Percentiles rank a stretch among this genome's conserved stretches.
phyloP scores from a whole-genome alignment of 2,888 invertebrate species.

The Iphiclides podalirius region DNA sequence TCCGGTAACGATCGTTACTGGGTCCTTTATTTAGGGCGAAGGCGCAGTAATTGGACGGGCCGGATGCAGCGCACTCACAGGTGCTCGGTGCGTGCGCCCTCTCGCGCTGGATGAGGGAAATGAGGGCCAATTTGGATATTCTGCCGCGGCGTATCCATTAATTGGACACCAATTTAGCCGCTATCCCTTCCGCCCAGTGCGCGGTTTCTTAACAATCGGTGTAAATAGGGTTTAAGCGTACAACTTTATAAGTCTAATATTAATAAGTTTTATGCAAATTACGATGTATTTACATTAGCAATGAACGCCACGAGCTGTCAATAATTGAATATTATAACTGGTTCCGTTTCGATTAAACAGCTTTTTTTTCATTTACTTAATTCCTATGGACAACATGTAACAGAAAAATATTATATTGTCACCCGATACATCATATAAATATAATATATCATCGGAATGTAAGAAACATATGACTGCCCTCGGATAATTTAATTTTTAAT shows the following conservation, averaged over 20 bases:
- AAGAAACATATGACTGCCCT: background rate
- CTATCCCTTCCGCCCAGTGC: slow-evolving; percentile 3
- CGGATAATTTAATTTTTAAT: slow-evolving; percentile 12
- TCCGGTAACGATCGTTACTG: slow-evolving; percentile 54
- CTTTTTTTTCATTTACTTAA: no score
- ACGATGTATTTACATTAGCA: no score
- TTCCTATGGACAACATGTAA: no score
- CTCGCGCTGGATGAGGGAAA: slow-evolving; percentile 60
- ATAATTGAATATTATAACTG: no score
- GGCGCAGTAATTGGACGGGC: slow-evolving; percentile 67
- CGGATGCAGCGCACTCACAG: slow-evolving; percentile 64
- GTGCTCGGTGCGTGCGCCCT: slow-evolving; percentile 63
- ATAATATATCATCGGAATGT: no score
- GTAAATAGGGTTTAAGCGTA: no score
- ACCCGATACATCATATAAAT: background rate
- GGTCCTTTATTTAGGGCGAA: slow-evolving; percentile 62
- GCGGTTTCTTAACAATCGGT: background rate
- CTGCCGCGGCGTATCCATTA: slow-evolving; percentile 64
- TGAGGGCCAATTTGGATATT: slow-evolving; percentile 71
- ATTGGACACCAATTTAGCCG: slow-evolving; percentile 42
- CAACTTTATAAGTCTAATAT: no score
- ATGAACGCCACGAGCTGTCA: no score
- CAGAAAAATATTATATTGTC: slow-evolving; percentile 20
- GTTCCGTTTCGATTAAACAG: no score
- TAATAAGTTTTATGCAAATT: no score